Evolutionary conservation across 1,140 invertebrate species (phyloP), one percentile per base, ranked within the genome.

Genomic region (Danaus plexippus): DNA sequence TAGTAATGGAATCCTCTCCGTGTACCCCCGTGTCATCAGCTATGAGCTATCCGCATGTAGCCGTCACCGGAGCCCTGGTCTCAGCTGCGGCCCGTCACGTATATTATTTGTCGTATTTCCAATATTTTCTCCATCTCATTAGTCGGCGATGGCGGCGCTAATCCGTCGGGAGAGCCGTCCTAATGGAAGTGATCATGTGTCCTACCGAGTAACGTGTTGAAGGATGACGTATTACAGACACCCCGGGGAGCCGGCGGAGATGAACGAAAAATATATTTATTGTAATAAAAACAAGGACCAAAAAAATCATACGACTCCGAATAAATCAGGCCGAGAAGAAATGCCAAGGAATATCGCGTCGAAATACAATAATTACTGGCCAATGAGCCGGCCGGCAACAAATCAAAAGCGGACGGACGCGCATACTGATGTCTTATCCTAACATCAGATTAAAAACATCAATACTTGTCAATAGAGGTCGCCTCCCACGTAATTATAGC

Each of bases 371-470:
- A 86, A 86, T 86, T 83, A 85, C 73, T 68, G 73, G 61, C 56
- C 76, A 80, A 86, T 80, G 81, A 82, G 76, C 73, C 74, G 71
- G 61, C 62, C 69, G 72, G 74, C 75, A 61, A 84, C 80, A 86
- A 86, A 83, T 81, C 80, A 84, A 74, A 58, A 57, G 63, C 71
- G 64, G 71, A 76, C 77, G 75, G 69, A 75, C 78, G 66, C 75
- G 75, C 77, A 82, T 82, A 81, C 77, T 77, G 80, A 86, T 81
- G 77, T 66, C 76, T 76, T 80, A 83, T 80, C 82, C 82, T 84
- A 82, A 81, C 76, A 83, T 86, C 78, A 79, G 83, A 86, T 84
- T 86, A 86, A 84, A 84, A 80, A 78, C 83, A 86, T 86, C 83
- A 83, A 86, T 86, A 82, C 75, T 74, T 82, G 81, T 83, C 83